phyloP scores from a whole-genome alignment of 2,113 vertebrate genomes.

The Octodon degus region DNA sequence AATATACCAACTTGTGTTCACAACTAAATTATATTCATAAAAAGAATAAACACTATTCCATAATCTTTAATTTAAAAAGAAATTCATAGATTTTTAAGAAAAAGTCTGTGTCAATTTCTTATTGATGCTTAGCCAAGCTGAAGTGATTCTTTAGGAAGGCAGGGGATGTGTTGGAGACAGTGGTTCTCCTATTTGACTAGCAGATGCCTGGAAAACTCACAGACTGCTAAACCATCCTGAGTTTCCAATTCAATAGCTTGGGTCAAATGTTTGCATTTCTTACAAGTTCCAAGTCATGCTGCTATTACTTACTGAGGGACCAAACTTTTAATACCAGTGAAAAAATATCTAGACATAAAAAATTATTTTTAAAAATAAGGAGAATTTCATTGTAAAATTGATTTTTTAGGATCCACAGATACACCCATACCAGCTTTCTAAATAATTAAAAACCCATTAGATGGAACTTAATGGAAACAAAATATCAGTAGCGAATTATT shows the following conservation, averaged over 20 bases:
- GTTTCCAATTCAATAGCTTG: background rate
- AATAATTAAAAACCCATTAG: background rate
- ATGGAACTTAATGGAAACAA: background rate
- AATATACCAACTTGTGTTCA: background rate
- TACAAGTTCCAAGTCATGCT: background rate
- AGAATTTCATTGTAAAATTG: background rate
- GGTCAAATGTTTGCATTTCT: background rate
- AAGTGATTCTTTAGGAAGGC: background rate
- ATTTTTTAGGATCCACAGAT: background rate
- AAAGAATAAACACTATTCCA: background rate
- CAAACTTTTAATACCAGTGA: background rate
- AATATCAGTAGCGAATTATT: background rate
- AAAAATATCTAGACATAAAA: background rate
- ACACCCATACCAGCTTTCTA: background rate
- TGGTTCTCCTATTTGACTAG: background rate
- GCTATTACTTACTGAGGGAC: background rate
- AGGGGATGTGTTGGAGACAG: background rate
- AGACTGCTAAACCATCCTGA: background rate
- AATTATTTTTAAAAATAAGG: conserved; percentile 18
- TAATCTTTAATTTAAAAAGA: conserved; percentile 7
- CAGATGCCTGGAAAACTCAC: background rate
- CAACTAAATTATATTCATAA: background rate
- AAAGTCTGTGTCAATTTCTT: background rate
- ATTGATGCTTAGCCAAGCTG: background rate
- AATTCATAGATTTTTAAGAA: background rate